Evolutionary conservation across 2,888 invertebrate species (phyloP).

Genomic region (Andricus quercusramuli): DNA sequence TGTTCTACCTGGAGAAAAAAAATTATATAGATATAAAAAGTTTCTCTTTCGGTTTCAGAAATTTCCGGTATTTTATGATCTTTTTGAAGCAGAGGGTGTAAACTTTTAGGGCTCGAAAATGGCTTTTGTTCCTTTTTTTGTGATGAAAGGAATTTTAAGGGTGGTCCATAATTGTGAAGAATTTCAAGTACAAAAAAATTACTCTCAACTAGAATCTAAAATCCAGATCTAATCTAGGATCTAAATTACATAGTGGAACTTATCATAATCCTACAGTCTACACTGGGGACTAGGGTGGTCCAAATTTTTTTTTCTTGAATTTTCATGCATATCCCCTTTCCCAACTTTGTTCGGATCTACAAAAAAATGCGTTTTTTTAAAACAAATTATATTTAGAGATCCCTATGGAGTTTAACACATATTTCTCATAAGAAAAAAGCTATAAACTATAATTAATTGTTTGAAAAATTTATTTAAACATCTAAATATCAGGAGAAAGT

Average conservation of each 20-base stretch:
- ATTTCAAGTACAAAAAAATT: not conserved
- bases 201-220: not conserved
- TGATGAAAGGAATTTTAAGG: not conserved
- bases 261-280: not conserved
- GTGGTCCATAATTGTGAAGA: constrained; percentile 16
- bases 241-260: not conserved
- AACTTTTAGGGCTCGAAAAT: constrained; percentile 16
- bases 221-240: not conserved
- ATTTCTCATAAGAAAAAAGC: too few species aligned
- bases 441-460: too few species aligned
- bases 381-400: too few species aligned
- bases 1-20: constrained; percentile 8
- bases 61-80: constrained; percentile 17
- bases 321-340: too few species aligned
- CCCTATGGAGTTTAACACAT: too few species aligned
- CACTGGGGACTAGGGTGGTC: too few species aligned
- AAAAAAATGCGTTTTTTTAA: too few species aligned
- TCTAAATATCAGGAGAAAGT: too few species aligned
- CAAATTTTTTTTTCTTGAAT: too few species aligned
- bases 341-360: too few species aligned
- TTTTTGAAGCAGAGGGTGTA: constrained; percentile 11
- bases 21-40: constrained; percentile 29
- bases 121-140: constrained; percentile 4
- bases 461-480: too few species aligned
- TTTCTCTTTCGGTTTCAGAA: not conserved